These are phyloP conservation scores for Panthera leo DNA, from an alignment of 2,113 vertebrate genomes.

Conservation along the genomic window DNA sequence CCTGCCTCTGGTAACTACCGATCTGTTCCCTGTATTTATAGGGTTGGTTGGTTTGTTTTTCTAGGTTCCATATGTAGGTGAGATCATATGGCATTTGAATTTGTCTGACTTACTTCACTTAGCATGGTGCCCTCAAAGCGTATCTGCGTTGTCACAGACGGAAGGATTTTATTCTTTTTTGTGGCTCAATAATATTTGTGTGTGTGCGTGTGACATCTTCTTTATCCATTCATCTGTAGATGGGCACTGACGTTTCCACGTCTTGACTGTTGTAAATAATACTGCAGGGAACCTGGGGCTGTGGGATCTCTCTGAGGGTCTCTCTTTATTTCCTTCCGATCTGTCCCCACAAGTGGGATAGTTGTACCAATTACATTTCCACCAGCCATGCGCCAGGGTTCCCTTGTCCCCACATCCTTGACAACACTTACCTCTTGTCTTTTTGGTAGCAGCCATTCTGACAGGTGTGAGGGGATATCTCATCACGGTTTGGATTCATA, in stretches of 20 bases:
- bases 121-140: neutral
- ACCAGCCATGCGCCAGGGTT: neutral
- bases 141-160: neutral
- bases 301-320: neutral
- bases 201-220: neutral
- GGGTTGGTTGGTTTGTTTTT: neutral
- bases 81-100: neutral
- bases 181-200: neutral
- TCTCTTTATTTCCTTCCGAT: neutral
- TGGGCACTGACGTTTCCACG: neutral
- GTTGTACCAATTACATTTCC: neutral
- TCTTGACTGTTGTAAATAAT: neutral
- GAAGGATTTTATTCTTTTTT: neutral
- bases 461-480: neutral
- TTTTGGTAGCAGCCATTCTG: neutral
- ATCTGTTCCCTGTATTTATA: neutral
- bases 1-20: neutral
- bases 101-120: neutral
- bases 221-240: neutral
- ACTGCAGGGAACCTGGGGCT: neutral
- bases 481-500: neutral
- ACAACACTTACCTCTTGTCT: neutral
- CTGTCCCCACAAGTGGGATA: neutral
- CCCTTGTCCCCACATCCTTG: neutral
- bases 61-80: neutral